Base-by-base conservation (phyloP, 2,888 invertebrate species). In the Synergus laeviventris region DNA sequence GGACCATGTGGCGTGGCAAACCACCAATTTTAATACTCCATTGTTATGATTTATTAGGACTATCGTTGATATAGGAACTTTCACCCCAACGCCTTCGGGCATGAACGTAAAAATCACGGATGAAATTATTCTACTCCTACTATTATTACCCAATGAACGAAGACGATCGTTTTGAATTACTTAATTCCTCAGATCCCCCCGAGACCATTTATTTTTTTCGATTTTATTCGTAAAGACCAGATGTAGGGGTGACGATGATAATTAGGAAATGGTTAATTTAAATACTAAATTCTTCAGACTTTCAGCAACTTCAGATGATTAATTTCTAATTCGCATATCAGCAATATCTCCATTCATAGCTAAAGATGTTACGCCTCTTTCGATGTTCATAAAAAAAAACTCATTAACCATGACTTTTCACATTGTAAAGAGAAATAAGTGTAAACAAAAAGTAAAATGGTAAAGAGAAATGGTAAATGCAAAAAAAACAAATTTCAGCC, bases 21-120 rank as follows among this genome's bases (percentile, higher is more conserved):
- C 81, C 75, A 78, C 78, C 78, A 82, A 86, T 86, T 86, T 86
- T 84, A 83, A 86, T 85, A 81, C 83, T 84, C 82, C 81, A 86
- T 86, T 86, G 84, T 85, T 87, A 87, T 85, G 86, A 89, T 87
- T 88, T 86, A 87, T 86, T 86, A 84, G 84, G 84, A 83, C 83
- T 85, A 86, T 86, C 84, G 84, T 80, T 83, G 82, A 82, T 80
- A 82, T 84, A 80, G 84, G 79, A 84, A 84, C 83, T 86, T 84
- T 82, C 82, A 80, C 82, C 87, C 85, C 66, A 78, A 73, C 81
- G 88, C 89, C 87, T 84, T 81, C 74, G 87, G 87, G 83, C 80
- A 82, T 74, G 77, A 42, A 78, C 61, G 75, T 54, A 79, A 81
- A 80, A 80, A 80, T 70, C 70, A 49, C 49, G 70, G 11, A 70